phyloP scores from a whole-genome alignment of 2,797 vertebrate genomes.

The Xenops minutus region DNA sequence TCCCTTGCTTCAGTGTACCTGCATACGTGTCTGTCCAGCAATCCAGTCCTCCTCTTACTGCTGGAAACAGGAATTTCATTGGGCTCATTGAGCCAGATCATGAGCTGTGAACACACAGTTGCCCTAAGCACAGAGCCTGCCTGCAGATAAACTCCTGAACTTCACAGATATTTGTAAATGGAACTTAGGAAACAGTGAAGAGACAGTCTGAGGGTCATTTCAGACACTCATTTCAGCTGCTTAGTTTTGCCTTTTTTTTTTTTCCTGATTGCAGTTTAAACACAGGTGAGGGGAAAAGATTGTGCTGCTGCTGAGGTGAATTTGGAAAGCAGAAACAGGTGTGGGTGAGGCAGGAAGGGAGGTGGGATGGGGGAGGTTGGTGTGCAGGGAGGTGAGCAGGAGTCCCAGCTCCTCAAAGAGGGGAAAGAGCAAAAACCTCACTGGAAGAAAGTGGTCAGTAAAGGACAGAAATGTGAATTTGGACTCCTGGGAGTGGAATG shows the following conservation, averaged over 20 bases:
- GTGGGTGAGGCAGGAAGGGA: neutral
- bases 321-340: neutral
- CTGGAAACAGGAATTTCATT: neutral
- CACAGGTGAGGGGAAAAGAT: neutral
- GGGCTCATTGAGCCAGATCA: neutral
- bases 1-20: neutral
- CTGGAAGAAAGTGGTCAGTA: neutral
- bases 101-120: neutral
- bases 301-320: neutral
- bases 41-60: neutral
- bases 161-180: neutral
- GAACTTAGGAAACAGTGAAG: neutral
- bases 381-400: neutral
- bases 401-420: neutral
- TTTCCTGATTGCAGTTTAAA: neutral
- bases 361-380: neutral
- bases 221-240: neutral
- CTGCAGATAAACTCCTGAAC: neutral
- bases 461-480: neutral
- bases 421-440: neutral
- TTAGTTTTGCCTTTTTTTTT: neutral
- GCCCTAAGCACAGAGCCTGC: neutral
- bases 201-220: neutral
- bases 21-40: fast-evolving
- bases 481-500: neutral